Base-by-base conservation (phyloP, 1,140 invertebrate genomes). In the Tetramorium simillimum region DNA sequence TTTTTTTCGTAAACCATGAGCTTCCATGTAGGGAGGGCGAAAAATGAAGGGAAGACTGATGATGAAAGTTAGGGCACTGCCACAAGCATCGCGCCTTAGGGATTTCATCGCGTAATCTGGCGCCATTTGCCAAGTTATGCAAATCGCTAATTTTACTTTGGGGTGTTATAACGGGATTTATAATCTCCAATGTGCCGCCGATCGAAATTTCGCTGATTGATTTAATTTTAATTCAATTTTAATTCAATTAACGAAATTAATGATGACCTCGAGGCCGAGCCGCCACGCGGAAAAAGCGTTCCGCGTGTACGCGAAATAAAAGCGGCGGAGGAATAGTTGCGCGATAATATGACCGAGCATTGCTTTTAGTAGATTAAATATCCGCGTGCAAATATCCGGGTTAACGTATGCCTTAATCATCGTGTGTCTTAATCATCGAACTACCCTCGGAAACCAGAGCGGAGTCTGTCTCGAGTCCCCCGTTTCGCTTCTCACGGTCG, bases 371-470 rank as follows among this genome's bases (percentile, higher is more conserved):
- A 62, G 69, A 84, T 84, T 73, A 84, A 84, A 84, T 40, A 21
- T 49, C 43, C 56, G 16, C 56, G 46, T 70, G 65, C 21, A n/a
- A n/a, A n/a, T n/a, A n/a, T n/a, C n/a, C n/a, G 40, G 75, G 49
- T 84, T 73, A 84, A 84, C 28, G 69, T 37, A 21, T 28, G 37
- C 40, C 37, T 90, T 90, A 85, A 91, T 88, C 89, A 85, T 85
- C 87, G 89, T 33, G 3, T 33, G 69, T 53, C 80, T 90, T 90
- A 85, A 91, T 88, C 89, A 85, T 85, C 85, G 89, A 90, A 72
- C 80, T 87, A 77, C 89, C 89, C 70, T 75, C 72, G 63, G 53
- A 89, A 58, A 77, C 73, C 69, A n/a, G 69, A 84, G 28, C 6
- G 24, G 28, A 73, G 33, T 16, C 21, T 70, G 37, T 14, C 65